These are phyloP conservation scores for Elmis aenea DNA, from an alignment of 2,888 invertebrate genomes.

Conservation along the genomic window DNA sequence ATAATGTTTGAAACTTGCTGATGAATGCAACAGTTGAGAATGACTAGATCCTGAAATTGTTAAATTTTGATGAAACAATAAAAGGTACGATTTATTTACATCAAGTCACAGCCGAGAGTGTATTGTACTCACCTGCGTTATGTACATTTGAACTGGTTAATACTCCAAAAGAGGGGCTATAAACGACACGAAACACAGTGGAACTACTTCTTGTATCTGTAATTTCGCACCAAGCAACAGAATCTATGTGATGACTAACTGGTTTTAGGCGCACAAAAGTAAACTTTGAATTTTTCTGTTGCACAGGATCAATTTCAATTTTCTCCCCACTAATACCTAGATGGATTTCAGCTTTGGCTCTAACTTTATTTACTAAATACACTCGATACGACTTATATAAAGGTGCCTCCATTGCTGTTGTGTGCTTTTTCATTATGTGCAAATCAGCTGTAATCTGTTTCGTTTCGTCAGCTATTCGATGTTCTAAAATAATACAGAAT, in stretches of 20 bases:
- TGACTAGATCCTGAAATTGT: slow-evolving; percentile 28
- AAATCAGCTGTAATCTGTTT: slow-evolving; percentile 49
- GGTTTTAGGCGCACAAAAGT: slow-evolving; percentile 61
- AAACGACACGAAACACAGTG: slow-evolving; percentile 70
- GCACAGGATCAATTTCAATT: slow-evolving; percentile 84
- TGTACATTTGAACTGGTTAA: not conserved
- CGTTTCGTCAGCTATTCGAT: slow-evolving; percentile 35
- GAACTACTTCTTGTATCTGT: slow-evolving; percentile 69
- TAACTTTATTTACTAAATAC: slow-evolving; percentile 71
- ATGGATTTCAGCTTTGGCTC: slow-evolving; percentile 78
- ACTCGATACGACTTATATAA: slow-evolving; percentile 80
- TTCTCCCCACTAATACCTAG: slow-evolving; percentile 86
- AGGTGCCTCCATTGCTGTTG: slow-evolving; percentile 79
- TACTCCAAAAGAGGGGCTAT: slow-evolving; percentile 46
- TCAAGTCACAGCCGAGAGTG: not conserved
- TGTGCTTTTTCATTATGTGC: slow-evolving; percentile 66
- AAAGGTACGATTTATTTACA: not conserved
- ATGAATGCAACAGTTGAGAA: slow-evolving; percentile 42
- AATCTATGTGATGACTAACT: slow-evolving; percentile 79
- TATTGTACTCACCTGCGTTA: slow-evolving; percentile 2
- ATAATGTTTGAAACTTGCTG: slow-evolving; percentile 72
- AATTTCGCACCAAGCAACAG: slow-evolving; percentile 81
- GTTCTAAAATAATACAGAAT: no score
- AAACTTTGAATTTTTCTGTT: slow-evolving; percentile 61
- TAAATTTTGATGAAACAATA: slow-evolving; percentile 3